A percentile compares a stretch with the other conserved stretches of the same genome.
Conservation (phyloP, 2,888 invertebrate genomes). For the Pocota personata region DNA sequence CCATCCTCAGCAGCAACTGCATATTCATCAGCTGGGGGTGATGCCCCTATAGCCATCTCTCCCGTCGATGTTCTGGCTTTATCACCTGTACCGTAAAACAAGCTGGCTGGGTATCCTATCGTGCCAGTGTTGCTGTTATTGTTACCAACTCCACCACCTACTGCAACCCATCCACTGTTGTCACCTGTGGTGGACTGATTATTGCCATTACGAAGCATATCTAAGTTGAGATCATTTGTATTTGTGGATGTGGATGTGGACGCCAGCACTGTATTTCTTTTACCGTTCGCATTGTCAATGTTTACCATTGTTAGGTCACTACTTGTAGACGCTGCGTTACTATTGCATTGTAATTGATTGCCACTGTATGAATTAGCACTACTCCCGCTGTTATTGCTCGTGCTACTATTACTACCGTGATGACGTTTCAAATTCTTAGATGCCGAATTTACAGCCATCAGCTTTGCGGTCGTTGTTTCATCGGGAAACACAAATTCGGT, state of each 20-base stretch:
- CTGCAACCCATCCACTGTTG: conserved; percentile 49
- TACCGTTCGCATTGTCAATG: conserved; percentile 37
- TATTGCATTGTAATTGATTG: conserved; percentile 64
- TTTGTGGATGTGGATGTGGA: conserved; percentile 45
- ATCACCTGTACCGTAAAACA: conserved; percentile 59
- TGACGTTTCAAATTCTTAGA: conserved; percentile 80
- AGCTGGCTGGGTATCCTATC: conserved; percentile 51
- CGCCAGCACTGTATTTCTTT: conserved; percentile 39
- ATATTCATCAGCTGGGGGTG: conserved; percentile 7
- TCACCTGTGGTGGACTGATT: conserved; percentile 17
- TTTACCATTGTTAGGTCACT: conserved; percentile 23
- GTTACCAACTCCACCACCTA: neutral
- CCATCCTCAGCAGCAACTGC: conserved; percentile 33
- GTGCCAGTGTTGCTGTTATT: neutral
- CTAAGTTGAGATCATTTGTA: conserved; percentile 69
- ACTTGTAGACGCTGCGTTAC: conserved; percentile 35
- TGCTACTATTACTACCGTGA: conserved; percentile 64
- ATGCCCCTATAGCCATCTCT: neutral
- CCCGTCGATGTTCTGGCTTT: conserved; percentile 45
- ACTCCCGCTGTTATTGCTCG: conserved; percentile 12
- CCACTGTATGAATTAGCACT: conserved; percentile 44
- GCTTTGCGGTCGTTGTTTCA: conserved; percentile 80
- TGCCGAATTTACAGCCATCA: conserved; percentile 79
- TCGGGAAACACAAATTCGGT: conserved; percentile 80
- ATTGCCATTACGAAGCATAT: conserved; percentile 45